phyloP scores from a whole-genome alignment of 2,113 vertebrate genomes.

The Hypocryptadius cinnamomeus region DNA sequence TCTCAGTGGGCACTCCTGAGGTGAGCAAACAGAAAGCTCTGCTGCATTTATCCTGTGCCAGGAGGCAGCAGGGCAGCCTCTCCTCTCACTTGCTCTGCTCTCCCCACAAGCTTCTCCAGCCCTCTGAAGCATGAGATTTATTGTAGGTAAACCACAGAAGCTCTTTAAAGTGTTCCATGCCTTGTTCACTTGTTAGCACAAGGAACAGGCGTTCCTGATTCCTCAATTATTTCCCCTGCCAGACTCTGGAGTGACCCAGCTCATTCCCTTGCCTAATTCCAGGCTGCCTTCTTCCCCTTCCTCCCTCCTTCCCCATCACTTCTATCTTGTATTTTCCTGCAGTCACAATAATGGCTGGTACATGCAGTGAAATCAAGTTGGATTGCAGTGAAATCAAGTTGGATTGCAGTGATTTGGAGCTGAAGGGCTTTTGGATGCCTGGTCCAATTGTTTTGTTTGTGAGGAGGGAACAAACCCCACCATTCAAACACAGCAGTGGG shows the following conservation, averaged over 20 bases:
- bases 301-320: background rate
- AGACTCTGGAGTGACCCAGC: background rate
- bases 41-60: background rate
- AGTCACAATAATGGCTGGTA: rapidly evolving
- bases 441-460: background rate
- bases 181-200: background rate
- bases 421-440: background rate
- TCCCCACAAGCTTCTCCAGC: background rate
- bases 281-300: background rate
- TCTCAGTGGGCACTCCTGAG: background rate
- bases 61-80: background rate
- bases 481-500: rapidly evolving
- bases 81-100: background rate
- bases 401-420: background rate
- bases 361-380: background rate
- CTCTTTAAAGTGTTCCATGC: background rate
- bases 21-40: background rate
- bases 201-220: background rate
- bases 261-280: background rate
- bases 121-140: background rate
- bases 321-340: background rate
- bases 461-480: background rate
- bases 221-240: background rate
- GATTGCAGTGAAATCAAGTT: background rate
- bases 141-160: background rate